Base-by-base conservation (phyloP, 2,797 vertebrate species). In the Choloepus didactylus region DNA sequence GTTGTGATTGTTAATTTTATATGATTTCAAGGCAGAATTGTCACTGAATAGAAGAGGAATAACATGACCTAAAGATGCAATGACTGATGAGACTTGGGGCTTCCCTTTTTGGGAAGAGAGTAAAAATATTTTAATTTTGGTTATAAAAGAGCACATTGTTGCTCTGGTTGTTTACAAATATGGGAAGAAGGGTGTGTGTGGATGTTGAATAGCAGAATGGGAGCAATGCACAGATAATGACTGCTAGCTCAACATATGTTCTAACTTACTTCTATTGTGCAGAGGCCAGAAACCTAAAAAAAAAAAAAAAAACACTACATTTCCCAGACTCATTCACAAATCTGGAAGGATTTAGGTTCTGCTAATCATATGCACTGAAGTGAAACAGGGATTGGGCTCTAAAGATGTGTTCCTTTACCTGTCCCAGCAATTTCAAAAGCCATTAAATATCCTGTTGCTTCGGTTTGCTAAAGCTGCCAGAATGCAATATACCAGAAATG, bases 1-100 rank as follows among this genome's bases (percentile, higher is more conserved):
- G 29, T 1, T 56, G 14, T 51, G 54, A 18, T 41, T 46, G 15
- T 72, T 82, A 82, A 49, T 56, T 82, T 44, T 31, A 59, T 6
- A 80, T 35, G 49, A 41, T 73, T 54, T 46, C 60, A 86, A 59
- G 46, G 41, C 54, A 72, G 51, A 93, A 87, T 3, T 38, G n/a
- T 86, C 66, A 29, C 84, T 69, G 31, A 66, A 59, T 35, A 38
- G 29, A 64, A 90, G 49, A 89, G 5, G 51, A 70, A 76, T 66
- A 21, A 31, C 2, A 3, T 64, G 49, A 94, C 27, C 80, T 67
- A 70, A 62, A 81, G 16, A 70, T 11, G 5, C 12, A 66, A n/a
- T 31, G 29, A 46, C 49, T 38, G 35, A 67, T 21, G 38, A 87
- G 67, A 82, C 31, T 12, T n/a, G 46, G 69, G 51, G 49, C n/a